phyloP scores from a whole-genome alignment of 2,113 vertebrate species.

The Hyla sarda region DNA sequence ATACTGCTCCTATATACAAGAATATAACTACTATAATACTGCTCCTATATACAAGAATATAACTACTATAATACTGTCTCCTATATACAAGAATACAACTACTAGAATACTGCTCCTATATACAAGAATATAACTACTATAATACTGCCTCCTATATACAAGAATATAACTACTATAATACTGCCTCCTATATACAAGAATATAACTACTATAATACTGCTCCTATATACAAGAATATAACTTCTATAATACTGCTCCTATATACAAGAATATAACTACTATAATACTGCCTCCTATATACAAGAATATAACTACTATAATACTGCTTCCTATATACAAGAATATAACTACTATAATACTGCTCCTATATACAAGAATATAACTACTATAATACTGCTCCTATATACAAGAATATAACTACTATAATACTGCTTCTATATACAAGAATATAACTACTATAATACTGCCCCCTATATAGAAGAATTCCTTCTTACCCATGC shows the following conservation, averaged over 20 bases:
- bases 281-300: not conserved
- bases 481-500: constrained; percentile 81
- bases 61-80: no score
- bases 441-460: no score
- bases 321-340: no score
- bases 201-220: constrained; percentile 2
- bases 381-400: not conserved
- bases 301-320: not conserved
- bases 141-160: no score
- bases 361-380: constrained; percentile 1
- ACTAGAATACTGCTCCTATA: no score
- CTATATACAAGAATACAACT: no score
- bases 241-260: not conserved
- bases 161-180: not conserved
- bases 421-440: no score
- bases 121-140: no score
- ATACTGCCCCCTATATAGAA: not conserved
- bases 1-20: no score
- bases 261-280: not conserved
- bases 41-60: no score
- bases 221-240: constrained; percentile 1
- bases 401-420: constrained; percentile 14
- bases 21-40: no score
- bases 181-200: not conserved
- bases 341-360: no score